Base-by-base conservation (phyloP, 1,140 invertebrate species). In the Tachypleus tridentatus region DNA sequence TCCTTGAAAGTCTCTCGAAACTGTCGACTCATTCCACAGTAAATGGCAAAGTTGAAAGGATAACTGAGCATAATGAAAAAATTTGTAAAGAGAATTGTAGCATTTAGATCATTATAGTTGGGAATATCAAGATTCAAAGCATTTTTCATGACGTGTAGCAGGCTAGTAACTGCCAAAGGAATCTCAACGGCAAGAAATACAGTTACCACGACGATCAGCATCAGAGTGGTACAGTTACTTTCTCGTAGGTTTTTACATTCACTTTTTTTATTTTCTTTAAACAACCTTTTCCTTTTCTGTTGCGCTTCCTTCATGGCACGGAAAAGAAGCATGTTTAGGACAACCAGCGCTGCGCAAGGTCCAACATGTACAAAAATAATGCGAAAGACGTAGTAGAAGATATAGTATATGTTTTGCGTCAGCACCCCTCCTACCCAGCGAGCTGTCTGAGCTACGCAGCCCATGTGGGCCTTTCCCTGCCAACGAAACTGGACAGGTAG, bases 11-110 rank as follows among this genome's bases (percentile, higher is more conserved):
- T 96, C 75, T 94, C 90, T 50, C 93, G 80, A 74, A 97, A 97
- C 74, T 94, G 90, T 48, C 90, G 80, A 58, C 88, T 91, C 93
- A 96, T 96, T 4, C 91, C 91, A 75, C 92, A 95, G 74, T 97
- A 97, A 66, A 97, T 95, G 63, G 91, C 91, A 73, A 97, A 97
- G 77, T 96, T 94, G 64, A 95, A 86, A 0, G 92, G 92, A 76
- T 95, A 96, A 11, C 87, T 90, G 6, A 93, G 80, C 57, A 92
- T 87, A 67, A 97, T 90, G 75, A 91, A 89, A 77, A 96, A 91
- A 78, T 93, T 93, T 1, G 88, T 91, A 70, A 94, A 83, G 11
- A 95, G 77, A 58, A 95, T 87, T 64, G 91, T 83, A 6, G 87
- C 83, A 74, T 92, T 91, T 10, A 89, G 87, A 56, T 91, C 82